Base-by-base conservation (phyloP, 2,888 invertebrate genomes). In the Nesidiocoris tenuis region DNA sequence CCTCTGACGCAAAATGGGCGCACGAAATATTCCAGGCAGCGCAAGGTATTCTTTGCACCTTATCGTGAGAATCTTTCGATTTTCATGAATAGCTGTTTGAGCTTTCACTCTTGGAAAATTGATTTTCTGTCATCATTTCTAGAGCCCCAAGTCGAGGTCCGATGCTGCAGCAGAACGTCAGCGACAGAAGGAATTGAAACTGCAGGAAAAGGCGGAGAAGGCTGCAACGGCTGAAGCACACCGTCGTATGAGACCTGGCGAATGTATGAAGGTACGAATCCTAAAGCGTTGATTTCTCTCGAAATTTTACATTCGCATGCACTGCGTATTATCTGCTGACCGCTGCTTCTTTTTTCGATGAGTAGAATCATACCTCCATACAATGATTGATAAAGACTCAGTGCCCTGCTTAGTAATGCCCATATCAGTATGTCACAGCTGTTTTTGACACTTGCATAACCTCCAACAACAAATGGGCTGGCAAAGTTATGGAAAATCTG, bases 221-320 rank as follows among this genome's bases (percentile, higher is more conserved):
- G 75, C 61, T 21, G 72, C 39, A 5, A 17, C n/a, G 16, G 55
- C 56, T 0, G 72, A 61, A 63, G 61, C n/a, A 18, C 1, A 61
- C 1, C 61, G 72, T n/a, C 72, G 72, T 39, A 25, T 72, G 63
- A 55, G 39, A 16, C 72, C 72, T 61, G 63, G 63, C 9, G 64
- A 72, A 21, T 72, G 72, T n/a, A 54, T 72, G 55, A 72, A 72
- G 64, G 72, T 72, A 55, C 0, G 9, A 54, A 12, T 54, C 54
- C n/a, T n/a, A n/a, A n/a, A n/a, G n/a, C n/a, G n/a, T n/a, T n/a
- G n/a, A n/a, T n/a, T n/a, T n/a, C n/a, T n/a, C n/a, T n/a, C n/a
- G n/a, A n/a, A n/a, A n/a, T n/a, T n/a, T n/a, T n/a, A n/a, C n/a
- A n/a, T n/a, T n/a, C n/a, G n/a, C n/a, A n/a, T n/a, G n/a, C n/a